Conservation (phyloP, 1,140 invertebrate species). For the Drosophila saltans region DNA sequence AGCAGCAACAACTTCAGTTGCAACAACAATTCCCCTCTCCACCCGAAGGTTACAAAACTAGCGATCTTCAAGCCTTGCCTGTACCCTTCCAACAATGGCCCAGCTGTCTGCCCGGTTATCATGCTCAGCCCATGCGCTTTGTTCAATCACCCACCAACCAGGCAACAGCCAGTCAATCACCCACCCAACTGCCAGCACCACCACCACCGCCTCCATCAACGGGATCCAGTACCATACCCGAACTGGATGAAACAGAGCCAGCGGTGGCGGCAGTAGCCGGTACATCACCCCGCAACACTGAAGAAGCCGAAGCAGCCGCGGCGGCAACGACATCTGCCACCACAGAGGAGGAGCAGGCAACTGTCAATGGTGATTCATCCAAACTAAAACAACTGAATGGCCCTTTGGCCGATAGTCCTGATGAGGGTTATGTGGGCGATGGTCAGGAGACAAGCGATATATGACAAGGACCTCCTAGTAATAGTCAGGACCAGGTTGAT, state of each 20-base stretch:
- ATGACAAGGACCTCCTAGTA: conserved; percentile 83
- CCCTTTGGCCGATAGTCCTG: conserved; percentile 91
- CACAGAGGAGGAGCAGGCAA: conserved; percentile 64
- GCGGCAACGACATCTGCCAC: conserved; percentile 82
- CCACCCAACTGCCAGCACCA: conserved; percentile 23
- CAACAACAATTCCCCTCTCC: conserved; percentile 87
- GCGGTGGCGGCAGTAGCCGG: conserved; percentile 56
- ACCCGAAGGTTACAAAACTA: conserved; percentile 87
- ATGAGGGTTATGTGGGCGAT: conserved; percentile 94
- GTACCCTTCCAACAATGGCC: conserved; percentile 83
- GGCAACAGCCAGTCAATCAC: conserved; percentile 14
- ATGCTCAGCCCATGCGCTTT: conserved; percentile 74
- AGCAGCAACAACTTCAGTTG: conserved; percentile 81
- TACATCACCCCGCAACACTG: conserved; percentile 47
- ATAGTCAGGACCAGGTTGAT: conserved; percentile 35
- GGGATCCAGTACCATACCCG: conserved; percentile 58
- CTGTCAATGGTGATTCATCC: conserved; percentile 60
- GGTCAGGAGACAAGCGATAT: conserved; percentile 85
- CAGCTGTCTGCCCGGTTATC: conserved; percentile 83
- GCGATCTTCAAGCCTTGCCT: conserved; percentile 66
- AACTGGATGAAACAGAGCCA: conserved; percentile 71
- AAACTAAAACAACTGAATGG: conserved; percentile 83
- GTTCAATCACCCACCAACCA: conserved; percentile 53
- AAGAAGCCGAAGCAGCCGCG: conserved; percentile 31
- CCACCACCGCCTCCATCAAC: conserved; percentile 31